These are phyloP conservation scores for Chrysochloris asiatica DNA, from an alignment of 2,113 vertebrate species.

Conservation along the genomic window DNA sequence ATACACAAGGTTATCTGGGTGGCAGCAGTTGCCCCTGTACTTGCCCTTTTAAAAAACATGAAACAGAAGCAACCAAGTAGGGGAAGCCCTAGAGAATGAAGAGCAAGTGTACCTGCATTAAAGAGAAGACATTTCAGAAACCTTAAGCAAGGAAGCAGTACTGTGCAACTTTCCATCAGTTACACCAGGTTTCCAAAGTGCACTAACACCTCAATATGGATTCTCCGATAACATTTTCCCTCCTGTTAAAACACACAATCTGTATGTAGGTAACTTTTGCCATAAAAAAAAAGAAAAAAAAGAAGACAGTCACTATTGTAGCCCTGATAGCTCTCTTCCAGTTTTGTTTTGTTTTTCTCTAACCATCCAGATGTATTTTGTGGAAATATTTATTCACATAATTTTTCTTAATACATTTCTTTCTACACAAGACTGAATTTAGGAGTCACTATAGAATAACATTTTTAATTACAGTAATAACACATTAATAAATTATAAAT, in stretches of 20 bases:
- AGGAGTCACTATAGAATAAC: slow-evolving; percentile 68
- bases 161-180: slow-evolving; percentile 54
- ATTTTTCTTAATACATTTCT: slow-evolving; percentile 73
- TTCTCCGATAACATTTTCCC: slow-evolving; percentile 72
- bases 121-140: slow-evolving; percentile 39
- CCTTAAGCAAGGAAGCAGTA: slow-evolving; percentile 19
- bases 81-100: not conserved
- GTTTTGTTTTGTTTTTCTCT: slow-evolving; percentile 76
- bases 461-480: slow-evolving; percentile 79
- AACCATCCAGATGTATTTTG: slow-evolving; percentile 74
- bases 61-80: slow-evolving; percentile 76
- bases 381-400: slow-evolving; percentile 77
- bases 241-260: slow-evolving; percentile 66
- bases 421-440: slow-evolving; percentile 73
- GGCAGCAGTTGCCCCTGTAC: slow-evolving; percentile 78
- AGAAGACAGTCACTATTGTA: slow-evolving; percentile 68
- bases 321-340: slow-evolving; percentile 77
- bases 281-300: slow-evolving; percentile 32
- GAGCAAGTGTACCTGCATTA: slow-evolving; percentile 56
- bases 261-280: slow-evolving; percentile 10
- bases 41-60: slow-evolving; percentile 70
- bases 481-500: slow-evolving; percentile 85
- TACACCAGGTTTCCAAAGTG: slow-evolving; percentile 47
- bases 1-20: slow-evolving; percentile 70
- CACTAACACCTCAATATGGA: slow-evolving; percentile 61